Evolutionary conservation across 2,113 vertebrate genomes (phyloP), one percentile per base, ranked within the genome.

Genomic region (Ptychochromis oligacanthus): DNA sequence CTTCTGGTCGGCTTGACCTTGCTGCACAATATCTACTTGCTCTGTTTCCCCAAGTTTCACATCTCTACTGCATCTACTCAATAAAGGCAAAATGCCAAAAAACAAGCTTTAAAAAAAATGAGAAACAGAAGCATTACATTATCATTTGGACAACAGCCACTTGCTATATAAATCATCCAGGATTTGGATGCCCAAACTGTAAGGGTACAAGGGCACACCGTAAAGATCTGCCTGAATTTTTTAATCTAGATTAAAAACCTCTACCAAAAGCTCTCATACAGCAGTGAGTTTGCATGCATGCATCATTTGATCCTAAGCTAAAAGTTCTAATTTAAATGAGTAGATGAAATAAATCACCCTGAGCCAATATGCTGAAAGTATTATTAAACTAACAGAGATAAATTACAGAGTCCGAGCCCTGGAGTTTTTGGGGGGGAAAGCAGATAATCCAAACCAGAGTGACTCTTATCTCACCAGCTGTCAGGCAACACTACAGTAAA

Each of bases 371-470:
- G 55, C 15, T 76, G 74, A 76, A 76, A 72, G 17, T 72, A 72
- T 72, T 72, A 72, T 72, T 72, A 72, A 72, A 54, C 67, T 72
- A 72, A 72, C 67, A 72, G 26, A 72, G 67, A 72, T 26, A 72
- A 72, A 72, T 72, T 72, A 54, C 67, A 72, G 67, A 1, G 1
- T 54, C 46, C 26, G 54, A 72, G 26, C 67, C 46, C 4, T 17
- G 1, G 67, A 54, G 67, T 72, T 72, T 72, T 31, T 31, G n/a
- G 2, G 6, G 46, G 26, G 52, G 31, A 20, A 70, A 49, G 43
- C 24, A 70, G 65, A 70, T 70, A 70, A 70, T 18, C 0, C 18
- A 0, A 34, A 54, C 46, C 52, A 72, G 17, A 72, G 52, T 52
- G 67, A 20, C 52, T 46, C 26, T 31, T 49, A 9, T 54, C 46